Conservation (phyloP, 2,888 invertebrate genomes). For the Apotomis capreana region DNA sequence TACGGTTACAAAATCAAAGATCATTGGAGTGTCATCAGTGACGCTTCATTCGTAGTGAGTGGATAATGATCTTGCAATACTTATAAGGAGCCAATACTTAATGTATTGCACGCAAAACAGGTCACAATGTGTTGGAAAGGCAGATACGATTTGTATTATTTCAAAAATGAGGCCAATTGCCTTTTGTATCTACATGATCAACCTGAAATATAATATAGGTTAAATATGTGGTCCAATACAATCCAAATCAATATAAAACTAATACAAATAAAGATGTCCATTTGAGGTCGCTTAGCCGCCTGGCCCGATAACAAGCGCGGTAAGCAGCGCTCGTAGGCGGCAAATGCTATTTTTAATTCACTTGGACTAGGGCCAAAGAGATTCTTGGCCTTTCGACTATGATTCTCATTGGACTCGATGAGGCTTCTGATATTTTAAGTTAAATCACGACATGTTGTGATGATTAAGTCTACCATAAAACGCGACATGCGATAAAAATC, state of each 20-base stretch:
- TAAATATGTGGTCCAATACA: background rate
- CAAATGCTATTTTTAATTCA: slow-evolving; percentile 34
- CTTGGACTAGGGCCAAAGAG: slow-evolving; percentile 21
- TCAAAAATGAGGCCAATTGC: too few relatives aligned
- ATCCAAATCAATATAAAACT: background rate
- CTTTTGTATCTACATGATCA: too few relatives aligned
- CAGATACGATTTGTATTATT: too few relatives aligned
- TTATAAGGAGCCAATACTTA: too few relatives aligned
- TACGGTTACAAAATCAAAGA: too few relatives aligned
- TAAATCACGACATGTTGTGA: background rate
- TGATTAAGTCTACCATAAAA: background rate
- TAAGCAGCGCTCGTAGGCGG: slow-evolving; percentile 14
- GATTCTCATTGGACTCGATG: slow-evolving; percentile 12
- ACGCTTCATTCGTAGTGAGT: too few relatives aligned
- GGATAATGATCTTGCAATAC: too few relatives aligned
- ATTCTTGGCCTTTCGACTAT: background rate
- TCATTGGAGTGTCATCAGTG: too few relatives aligned
- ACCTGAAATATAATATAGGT: too few relatives aligned
- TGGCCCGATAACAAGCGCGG: background rate
- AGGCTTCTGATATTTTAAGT: background rate
- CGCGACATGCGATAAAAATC: background rate
- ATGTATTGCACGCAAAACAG: too few relatives aligned
- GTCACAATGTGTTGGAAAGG: too few relatives aligned
- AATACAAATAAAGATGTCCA: slow-evolving; percentile 1
- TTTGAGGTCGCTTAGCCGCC: background rate